Evolutionary conservation across 1,140 invertebrate genomes (phyloP), one percentile per base, ranked within the genome.

Genomic region (Nasonia vitripennis): DNA sequence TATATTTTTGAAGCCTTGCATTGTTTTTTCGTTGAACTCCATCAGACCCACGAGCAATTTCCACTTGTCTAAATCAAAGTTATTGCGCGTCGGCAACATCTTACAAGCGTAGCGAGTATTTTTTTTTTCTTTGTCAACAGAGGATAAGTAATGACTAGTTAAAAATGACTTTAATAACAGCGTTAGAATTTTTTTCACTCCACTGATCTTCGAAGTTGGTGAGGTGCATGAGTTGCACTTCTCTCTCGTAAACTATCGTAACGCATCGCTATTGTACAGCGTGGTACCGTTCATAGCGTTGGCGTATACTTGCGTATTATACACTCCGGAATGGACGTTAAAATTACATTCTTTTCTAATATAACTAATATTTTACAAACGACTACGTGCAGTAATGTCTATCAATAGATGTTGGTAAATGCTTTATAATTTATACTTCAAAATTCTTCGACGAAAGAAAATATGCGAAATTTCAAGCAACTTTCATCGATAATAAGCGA

Each of bases 1-100:
- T 87, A 86, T 86, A 89, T 87, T 87, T 88, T 87, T 87, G 81
- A 84, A 85, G 68, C 70, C 6, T 77, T 62, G 80, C 70, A 79
- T 86, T 82, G 77, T 79, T 78, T 79, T 73, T 55, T 83, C 37
- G 23, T 45, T 67, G 1, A 45, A n/a, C 55, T 3, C 20, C 20
- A 27, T 27, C 27, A 62, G 17, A 62, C 55, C 55, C 20, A 20
- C 6, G 55, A 62, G 55, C 20, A 62, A 20, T 62, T 62, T 62
- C 20, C 55, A n/a, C 20, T 62, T n/a, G 55, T 62, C 55, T 17
- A n/a, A 62, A 62, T 62, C 0, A n/a, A 62, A 62, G 55, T 62
- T 62, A 62, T n/a, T 62, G 55, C 55, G 2, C 55, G 20, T 4
- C 55, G 55, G 55, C 55, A n/a, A n/a, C 55, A 62, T 79, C 7